Evolutionary conservation across 2,113 vertebrate genomes (phyloP).

Genomic region (Perccottus glenii): DNA sequence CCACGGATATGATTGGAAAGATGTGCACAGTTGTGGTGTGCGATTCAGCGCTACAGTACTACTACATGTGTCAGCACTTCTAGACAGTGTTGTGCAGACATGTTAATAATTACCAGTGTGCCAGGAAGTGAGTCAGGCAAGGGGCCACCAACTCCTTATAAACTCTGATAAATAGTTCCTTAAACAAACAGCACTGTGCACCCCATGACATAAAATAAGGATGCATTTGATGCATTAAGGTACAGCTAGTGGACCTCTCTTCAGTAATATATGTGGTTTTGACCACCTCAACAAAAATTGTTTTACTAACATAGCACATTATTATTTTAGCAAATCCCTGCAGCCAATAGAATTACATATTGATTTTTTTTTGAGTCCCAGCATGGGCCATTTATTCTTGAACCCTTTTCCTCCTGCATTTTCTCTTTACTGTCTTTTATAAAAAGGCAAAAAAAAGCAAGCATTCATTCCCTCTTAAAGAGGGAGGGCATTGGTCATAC

Average conservation of each 20-base stretch:
- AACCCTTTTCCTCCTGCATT: too few relatives aligned
- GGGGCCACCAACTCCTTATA: constrained; percentile 18
- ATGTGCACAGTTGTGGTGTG: neutral
- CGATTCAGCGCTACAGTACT: constrained; percentile 1
- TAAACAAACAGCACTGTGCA: constrained; percentile 22
- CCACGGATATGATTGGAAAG: neutral
- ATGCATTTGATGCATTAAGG: neutral
- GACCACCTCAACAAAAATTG: too few relatives aligned
- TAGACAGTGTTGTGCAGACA: constrained; percentile 15
- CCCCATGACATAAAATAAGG: constrained; percentile 3
- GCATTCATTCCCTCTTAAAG: neutral
- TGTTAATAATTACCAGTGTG: constrained; percentile 28
- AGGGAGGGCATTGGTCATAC: too few relatives aligned
- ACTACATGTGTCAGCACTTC: constrained; percentile 17
- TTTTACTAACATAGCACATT: too few relatives aligned
- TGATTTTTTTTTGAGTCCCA: too few relatives aligned
- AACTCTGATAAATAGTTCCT: constrained; percentile 33
- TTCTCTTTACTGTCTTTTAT: too few relatives aligned
- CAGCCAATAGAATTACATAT: too few relatives aligned
- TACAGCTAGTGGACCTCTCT: too few relatives aligned
- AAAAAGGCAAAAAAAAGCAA: neutral
- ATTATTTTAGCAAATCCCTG: too few relatives aligned
- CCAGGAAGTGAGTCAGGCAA: constrained; percentile 17
- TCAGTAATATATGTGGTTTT: too few relatives aligned
- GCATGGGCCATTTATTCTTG: too few relatives aligned